Conservation (phyloP, 2,888 invertebrate species). For the Alviniconcha strummeri region DNA sequence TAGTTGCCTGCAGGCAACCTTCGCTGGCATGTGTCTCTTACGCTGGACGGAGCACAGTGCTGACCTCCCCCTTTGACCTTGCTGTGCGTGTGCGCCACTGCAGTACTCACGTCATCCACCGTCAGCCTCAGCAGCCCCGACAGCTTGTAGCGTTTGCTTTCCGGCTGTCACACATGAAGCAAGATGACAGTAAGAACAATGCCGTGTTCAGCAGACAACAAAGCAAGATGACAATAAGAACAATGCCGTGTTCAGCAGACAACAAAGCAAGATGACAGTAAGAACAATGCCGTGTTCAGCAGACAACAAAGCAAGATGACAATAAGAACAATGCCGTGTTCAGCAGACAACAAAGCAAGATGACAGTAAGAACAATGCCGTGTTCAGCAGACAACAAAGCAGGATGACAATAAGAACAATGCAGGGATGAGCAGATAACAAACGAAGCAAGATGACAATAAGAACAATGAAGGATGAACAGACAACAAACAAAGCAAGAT, state of each 20-base stretch:
- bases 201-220: too few species aligned
- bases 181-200: not conserved
- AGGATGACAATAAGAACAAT: not conserved
- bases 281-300: not conserved
- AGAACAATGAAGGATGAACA: not conserved
- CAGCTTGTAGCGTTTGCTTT: slow-evolving; percentile 53
- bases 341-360: too few species aligned
- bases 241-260: not conserved
- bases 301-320: not conserved
- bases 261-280: not conserved
- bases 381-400: too few species aligned
- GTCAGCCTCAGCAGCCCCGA: slow-evolving; percentile 62
- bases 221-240: not conserved
- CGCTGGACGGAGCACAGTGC: too few species aligned
- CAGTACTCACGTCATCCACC: slow-evolving; percentile 66
- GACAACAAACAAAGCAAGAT: not conserved
- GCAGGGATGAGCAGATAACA: not conserved
- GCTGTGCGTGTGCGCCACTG: too few species aligned
- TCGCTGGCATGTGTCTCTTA: too few species aligned
- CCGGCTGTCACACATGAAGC: slow-evolving; percentile 34
- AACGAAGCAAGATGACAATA: not conserved
- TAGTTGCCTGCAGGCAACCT: too few species aligned
- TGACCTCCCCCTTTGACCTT: too few species aligned
- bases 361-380: too few species aligned
- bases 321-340: not conserved